These are phyloP conservation scores for Endotricha flammealis DNA, from an alignment of 2,888 invertebrate genomes.

Conservation along the genomic window DNA sequence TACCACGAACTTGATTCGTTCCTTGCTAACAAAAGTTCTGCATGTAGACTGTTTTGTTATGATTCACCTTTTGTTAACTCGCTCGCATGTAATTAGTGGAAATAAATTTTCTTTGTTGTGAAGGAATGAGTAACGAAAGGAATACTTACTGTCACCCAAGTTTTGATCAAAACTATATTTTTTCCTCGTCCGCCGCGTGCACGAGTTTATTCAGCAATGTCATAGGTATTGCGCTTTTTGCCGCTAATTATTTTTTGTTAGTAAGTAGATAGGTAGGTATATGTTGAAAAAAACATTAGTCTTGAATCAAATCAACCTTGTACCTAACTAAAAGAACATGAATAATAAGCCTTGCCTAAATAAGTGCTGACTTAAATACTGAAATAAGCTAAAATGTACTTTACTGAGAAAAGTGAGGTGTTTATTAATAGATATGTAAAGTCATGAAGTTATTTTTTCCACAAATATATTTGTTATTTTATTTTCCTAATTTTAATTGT, in stretches of 20 bases:
- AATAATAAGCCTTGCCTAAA: too few species aligned
- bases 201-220: constrained; percentile 8
- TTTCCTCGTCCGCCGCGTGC: constrained; percentile 4
- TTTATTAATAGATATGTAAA: too few species aligned
- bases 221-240: constrained; percentile 7
- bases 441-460: too few species aligned
- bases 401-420: too few species aligned
- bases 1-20: constrained; percentile 1
- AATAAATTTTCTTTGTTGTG: constrained; percentile 8
- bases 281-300: background rate
- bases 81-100: constrained; percentile 7
- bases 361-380: too few species aligned
- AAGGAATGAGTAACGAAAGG: too few species aligned
- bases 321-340: background rate
- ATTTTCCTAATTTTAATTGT: too few species aligned
- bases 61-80: constrained; percentile 13
- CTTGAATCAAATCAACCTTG: background rate
- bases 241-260: constrained; percentile 5
- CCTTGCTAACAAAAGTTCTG: constrained; percentile 3
- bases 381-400: too few species aligned
- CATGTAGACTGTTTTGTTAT: constrained; percentile 10
- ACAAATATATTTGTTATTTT: too few species aligned
- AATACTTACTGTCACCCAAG: background rate
- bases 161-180: constrained; percentile 5
- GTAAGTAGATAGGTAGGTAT: constrained; percentile 1